These are phyloP conservation scores for Bostrychus sinensis DNA, from an alignment of 2,113 vertebrate genomes.

Conservation along the genomic window DNA sequence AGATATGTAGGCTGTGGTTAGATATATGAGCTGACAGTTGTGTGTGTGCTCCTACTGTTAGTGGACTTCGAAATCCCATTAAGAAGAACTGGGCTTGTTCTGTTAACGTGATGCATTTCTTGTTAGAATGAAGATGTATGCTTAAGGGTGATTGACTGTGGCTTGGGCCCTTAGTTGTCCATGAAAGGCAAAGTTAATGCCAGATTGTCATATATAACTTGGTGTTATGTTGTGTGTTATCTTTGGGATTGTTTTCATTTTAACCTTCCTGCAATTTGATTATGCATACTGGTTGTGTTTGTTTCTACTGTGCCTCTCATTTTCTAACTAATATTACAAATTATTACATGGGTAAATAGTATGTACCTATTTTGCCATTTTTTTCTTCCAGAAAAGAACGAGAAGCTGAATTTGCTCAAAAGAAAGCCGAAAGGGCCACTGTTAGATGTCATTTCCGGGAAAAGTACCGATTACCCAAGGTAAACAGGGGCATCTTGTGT, in stretches of 20 bases:
- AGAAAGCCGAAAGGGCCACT: slow-evolving; percentile 95
- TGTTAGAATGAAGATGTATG: no score
- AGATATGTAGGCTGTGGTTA: not conserved
- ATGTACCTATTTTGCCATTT: not conserved
- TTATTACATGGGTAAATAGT: no score
- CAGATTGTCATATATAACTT: not conserved
- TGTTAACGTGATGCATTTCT: no score
- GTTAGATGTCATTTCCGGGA: slow-evolving; percentile 93
- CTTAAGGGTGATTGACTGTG: no score
- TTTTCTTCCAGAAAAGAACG: slow-evolving; percentile 86
- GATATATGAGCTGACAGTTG: slow-evolving; percentile 11
- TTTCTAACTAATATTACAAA: not conserved
- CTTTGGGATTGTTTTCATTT: no score
- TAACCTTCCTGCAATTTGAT: not conserved
- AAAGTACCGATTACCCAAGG: slow-evolving; percentile 96
- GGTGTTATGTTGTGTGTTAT: not conserved
- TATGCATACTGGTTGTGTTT: not conserved
- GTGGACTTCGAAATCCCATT: not conserved
- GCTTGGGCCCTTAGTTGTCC: not conserved
- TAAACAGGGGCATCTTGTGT: slow-evolving; percentile 50
- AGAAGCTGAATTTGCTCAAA: slow-evolving; percentile 90
- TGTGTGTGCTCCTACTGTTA: not conserved
- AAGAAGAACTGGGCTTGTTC: not conserved
- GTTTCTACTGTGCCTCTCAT: not conserved
- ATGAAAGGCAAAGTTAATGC: not conserved